Base-by-base conservation (phyloP, 2,797 vertebrate genomes). In the Glyptemys insculpta region DNA sequence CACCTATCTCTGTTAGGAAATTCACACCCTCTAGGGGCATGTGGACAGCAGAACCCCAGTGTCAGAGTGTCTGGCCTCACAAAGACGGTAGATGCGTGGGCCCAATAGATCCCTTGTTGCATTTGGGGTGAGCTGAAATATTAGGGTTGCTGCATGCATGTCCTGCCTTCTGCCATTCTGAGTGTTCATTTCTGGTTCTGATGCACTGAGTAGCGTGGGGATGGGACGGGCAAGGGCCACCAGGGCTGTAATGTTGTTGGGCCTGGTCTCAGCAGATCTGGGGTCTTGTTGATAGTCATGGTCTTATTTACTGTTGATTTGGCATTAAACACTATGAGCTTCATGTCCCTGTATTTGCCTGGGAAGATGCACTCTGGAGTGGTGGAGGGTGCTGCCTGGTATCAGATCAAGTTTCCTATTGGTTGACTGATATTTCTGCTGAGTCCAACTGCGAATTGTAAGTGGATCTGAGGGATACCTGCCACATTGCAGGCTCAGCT, bases 231-330 rank as follows among this genome's bases (percentile, higher is more conserved):
- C 21, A 0, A 1, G 1, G 2, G 52, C 49, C 31, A 49, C 37
- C 37, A 8, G 8, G 79, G 15, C 41, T 1, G 1, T 3, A 65
- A 81, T 65, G 76, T 11, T 0, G 0, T 57, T 15, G 19, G 65
- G 23, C 65, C 65, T 23, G 1, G 4, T 14, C 29, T 81, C 25
- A 29, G 37, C n/a, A 88, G 52, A 56, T 89, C 65, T 92, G 37
- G 44, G 16, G 5, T 52, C 47, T 37, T 23, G 16, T 19, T 62
- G 62, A n/a, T n/a, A n/a, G 2, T n/a, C 62, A 16, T n/a, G 81
- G 68, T 41, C 90, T 86, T 79, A 41, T 18, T 81, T 79, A 37
- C 68, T 72, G 65, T 37, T 31, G 0, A 37, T n/a, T 62, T 80
- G 72, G 15, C 7, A 81, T 81, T 44, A 78, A 1, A 1, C n/a